phyloP scores from a whole-genome alignment of 2,113 vertebrate species.

The Microtus ochrogaster region DNA sequence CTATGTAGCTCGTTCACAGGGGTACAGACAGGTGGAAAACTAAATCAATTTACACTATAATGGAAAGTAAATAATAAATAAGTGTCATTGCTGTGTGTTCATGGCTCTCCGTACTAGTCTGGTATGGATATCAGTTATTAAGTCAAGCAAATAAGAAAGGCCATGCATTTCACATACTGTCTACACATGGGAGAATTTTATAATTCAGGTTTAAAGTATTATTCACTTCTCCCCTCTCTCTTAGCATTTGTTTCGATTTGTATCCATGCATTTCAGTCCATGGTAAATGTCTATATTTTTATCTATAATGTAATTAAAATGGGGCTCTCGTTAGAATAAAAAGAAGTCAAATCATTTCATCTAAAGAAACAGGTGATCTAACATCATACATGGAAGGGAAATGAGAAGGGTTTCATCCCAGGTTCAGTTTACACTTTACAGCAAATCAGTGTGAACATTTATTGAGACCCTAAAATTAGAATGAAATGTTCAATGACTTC shows the following conservation, averaged over 20 bases:
- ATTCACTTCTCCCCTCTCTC: neutral
- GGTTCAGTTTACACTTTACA: neutral
- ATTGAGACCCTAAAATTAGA: neutral
- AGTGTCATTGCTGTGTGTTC: neutral
- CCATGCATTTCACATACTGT: neutral
- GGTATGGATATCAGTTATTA: neutral
- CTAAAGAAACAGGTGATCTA: neutral
- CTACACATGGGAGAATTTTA: neutral
- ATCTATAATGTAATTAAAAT: neutral
- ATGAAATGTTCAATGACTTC: neutral
- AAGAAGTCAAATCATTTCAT: neutral
- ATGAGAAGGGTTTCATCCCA: neutral
- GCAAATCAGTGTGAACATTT: neutral
- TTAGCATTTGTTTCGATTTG: slow-evolving; percentile 1
- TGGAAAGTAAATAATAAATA: slow-evolving; percentile 9
- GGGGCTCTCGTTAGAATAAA: neutral
- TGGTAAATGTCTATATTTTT: neutral
- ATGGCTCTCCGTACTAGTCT: neutral
- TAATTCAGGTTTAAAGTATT: neutral
- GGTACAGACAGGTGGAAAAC: neutral
- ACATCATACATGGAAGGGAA: neutral
- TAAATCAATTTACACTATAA: slow-evolving; percentile 1
- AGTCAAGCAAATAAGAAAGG: neutral
- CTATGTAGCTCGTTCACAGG: neutral
- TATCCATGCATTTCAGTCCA: neutral